A percentile compares a stretch with the other conserved stretches of the same genome.
Evolutionary conservation across 2,888 invertebrate genomes (phyloP).

Genomic region (Hirtodrosophila duncani): DNA sequence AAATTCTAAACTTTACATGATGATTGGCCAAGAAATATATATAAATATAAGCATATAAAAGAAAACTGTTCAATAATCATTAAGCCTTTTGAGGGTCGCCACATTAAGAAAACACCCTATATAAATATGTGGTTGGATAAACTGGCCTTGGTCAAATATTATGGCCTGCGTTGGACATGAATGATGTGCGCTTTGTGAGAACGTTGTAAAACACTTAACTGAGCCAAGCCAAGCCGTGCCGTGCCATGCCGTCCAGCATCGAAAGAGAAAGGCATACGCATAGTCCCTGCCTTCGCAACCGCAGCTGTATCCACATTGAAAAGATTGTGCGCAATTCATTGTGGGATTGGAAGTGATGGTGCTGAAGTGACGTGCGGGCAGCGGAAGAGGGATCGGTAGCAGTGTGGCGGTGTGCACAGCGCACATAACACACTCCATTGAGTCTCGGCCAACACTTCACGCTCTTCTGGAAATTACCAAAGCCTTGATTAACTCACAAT

Average conservation of each 20-base stretch:
- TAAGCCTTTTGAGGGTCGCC: no score
- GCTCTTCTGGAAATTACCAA: conserved; percentile 61
- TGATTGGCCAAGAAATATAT: no score
- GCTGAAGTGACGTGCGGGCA: conserved; percentile 9
- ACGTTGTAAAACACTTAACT: conserved; percentile 67
- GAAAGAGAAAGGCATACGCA: no score
- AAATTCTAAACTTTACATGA: no score
- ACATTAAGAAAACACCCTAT: no score
- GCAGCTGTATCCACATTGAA: no score
- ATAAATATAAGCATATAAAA: no score
- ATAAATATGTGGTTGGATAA: no score
- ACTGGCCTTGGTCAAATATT: conserved; percentile 62
- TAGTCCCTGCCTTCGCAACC: no score
- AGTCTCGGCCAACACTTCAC: conserved; percentile 61
- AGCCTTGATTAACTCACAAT: conserved; percentile 64
- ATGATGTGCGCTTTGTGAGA: conserved; percentile 62
- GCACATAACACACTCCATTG: conserved; percentile 65
- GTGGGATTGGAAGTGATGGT: conserved; percentile 50
- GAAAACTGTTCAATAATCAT: no score
- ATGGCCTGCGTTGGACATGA: conserved; percentile 62
- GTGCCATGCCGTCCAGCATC: no score
- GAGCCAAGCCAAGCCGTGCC: conserved; percentile 12
- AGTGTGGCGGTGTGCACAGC: conserved; percentile 43
- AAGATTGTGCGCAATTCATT: conserved; percentile 34
- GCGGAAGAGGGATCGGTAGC: neutral